Percentiles rank a stretch among this genome's conserved stretches.
These are phyloP conservation scores for Condylura cristata DNA, from an alignment of 2,113 vertebrate genomes.

Conservation along the genomic window DNA sequence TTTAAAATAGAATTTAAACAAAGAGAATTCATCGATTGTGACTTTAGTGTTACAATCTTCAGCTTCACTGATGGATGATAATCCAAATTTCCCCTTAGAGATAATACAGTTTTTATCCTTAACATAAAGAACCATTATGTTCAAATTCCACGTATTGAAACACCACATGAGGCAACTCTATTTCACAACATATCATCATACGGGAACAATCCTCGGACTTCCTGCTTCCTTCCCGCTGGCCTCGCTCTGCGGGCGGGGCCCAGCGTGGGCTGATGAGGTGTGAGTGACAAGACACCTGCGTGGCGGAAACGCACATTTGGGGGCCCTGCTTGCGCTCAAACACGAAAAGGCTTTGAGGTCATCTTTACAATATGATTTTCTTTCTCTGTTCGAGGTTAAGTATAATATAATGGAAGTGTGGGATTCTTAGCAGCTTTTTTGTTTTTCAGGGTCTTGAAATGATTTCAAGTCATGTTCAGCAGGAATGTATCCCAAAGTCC, in stretches of 20 bases:
- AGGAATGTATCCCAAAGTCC: not conserved
- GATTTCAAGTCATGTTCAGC: constrained; percentile 17
- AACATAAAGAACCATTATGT: not conserved
- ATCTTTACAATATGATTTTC: not conserved
- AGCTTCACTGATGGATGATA: not conserved
- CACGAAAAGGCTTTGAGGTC: not conserved
- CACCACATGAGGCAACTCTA: not conserved
- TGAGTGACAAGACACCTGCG: not conserved
- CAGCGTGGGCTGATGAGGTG: not conserved
- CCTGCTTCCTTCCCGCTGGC: not conserved
- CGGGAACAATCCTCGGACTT: not conserved
- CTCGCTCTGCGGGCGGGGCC: not conserved
- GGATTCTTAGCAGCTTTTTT: not conserved
- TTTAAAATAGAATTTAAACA: not conserved
- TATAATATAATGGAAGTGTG: not conserved
- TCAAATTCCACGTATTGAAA: constrained; percentile 15
- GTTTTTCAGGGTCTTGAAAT: not conserved
- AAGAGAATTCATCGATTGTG: not conserved
- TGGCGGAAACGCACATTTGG: not conserved
- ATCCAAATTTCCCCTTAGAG: not conserved
- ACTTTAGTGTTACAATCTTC: not conserved
- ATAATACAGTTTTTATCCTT: not conserved
- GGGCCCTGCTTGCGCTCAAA: not conserved
- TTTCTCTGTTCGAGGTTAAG: constrained; percentile 8
- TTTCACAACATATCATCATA: constrained; percentile 7